Percentiles rank a stretch among this genome's conserved stretches.
These are phyloP conservation scores for Trichacis sp. DNA, from an alignment of 2,888 invertebrate species.

Conservation along the genomic window DNA sequence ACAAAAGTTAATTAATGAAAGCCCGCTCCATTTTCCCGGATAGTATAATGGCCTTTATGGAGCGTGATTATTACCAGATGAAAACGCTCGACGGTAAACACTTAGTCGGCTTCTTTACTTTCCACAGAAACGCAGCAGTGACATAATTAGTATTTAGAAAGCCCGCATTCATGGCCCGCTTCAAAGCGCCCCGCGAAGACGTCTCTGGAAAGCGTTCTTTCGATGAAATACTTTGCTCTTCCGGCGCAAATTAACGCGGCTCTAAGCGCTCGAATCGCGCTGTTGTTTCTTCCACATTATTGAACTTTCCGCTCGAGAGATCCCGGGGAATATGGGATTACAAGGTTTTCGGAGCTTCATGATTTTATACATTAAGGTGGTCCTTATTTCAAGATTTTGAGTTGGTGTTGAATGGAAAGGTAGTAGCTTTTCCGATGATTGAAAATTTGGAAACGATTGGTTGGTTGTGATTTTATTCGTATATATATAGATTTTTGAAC, in stretches of 20 bases:
- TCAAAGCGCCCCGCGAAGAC: constrained; percentile 14
- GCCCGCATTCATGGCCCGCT: constrained; percentile 28
- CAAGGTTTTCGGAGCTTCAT: not conserved
- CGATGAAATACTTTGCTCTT: not conserved
- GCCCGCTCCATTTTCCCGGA: constrained; percentile 7
- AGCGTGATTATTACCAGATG: constrained; percentile 21
- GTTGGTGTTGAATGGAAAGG: too few species aligned
- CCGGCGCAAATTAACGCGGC: not conserved
- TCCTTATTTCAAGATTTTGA: too few species aligned
- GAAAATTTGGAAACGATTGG: too few species aligned
- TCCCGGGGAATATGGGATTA: not conserved
- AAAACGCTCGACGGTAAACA: constrained; percentile 26
- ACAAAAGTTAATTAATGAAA: constrained; percentile 20
- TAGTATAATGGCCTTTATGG: constrained; percentile 3
- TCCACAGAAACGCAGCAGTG: constrained; percentile 21
- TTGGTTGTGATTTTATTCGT: too few species aligned
- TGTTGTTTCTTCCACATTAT: constrained; percentile 4
- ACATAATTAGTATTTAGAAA: constrained; percentile 36
- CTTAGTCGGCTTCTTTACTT: constrained; percentile 22
- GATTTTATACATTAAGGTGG: too few species aligned
- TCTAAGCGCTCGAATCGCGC: not conserved
- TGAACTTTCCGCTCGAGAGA: constrained; percentile 1
- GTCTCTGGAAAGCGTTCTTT: not conserved
- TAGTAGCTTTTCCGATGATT: too few species aligned
- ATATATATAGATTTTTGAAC: too few species aligned